phyloP scores from a whole-genome alignment of 92 coral and sea anemone genomes.

The Epizoanthus scotinus region DNA sequence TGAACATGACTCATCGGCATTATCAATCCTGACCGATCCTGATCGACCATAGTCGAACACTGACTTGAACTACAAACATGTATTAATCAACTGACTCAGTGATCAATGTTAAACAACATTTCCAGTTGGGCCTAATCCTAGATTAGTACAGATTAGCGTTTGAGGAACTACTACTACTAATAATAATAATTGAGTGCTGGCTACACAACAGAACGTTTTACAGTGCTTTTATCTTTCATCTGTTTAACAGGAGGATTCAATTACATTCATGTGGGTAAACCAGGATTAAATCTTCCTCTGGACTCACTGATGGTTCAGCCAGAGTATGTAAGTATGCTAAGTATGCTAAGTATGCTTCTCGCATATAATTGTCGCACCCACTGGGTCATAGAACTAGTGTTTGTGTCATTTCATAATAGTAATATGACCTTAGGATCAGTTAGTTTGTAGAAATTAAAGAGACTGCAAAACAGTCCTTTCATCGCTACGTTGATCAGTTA shows the following conservation, averaged over 20 bases:
- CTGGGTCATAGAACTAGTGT: background rate
- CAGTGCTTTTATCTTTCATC: background rate
- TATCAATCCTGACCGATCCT: too few species aligned
- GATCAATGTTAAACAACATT: too few species aligned
- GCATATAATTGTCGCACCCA: background rate
- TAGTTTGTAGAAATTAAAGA: too few species aligned
- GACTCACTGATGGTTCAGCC: slow-evolving; percentile 99
- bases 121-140: too few species aligned
- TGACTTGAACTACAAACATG: too few species aligned
- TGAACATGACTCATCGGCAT: too few species aligned
- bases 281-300: slow-evolving; percentile 80
- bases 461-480: too few species aligned
- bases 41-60: too few species aligned
- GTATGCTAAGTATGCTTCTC: slow-evolving; percentile 64
- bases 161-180: too few species aligned
- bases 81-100: too few species aligned
- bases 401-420: background rate
- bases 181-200: background rate
- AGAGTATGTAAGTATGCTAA: slow-evolving; percentile 95
- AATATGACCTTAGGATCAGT: background rate
- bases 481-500: too few species aligned
- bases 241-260: slow-evolving; percentile 75
- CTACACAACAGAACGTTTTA: background rate
- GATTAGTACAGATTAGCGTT: too few species aligned
- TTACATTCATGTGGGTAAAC: slow-evolving; percentile 92